These are phyloP conservation scores for Apoda limacodes DNA, from an alignment of 2,888 invertebrate genomes.

Conservation along the genomic window DNA sequence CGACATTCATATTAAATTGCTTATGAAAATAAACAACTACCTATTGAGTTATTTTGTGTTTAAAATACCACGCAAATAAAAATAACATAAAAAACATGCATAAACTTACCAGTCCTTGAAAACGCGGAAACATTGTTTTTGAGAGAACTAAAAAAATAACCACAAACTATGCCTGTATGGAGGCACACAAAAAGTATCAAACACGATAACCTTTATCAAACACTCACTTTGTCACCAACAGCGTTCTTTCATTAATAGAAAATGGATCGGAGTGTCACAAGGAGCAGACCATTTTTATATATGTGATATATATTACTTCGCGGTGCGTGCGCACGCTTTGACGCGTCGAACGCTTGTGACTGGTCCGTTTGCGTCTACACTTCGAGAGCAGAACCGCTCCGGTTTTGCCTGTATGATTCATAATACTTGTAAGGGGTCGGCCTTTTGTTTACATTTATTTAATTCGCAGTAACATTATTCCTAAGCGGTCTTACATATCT, in stretches of 20 bases:
- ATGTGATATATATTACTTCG: constrained; percentile 18
- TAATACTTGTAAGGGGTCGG: too few species aligned
- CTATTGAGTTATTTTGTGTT: too few species aligned
- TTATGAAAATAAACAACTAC: neutral
- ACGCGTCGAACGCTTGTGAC: constrained; percentile 34
- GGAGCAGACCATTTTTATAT: constrained; percentile 19
- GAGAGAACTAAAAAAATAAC: too few species aligned
- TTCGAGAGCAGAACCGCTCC: too few species aligned
- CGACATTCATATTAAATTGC: too few species aligned
- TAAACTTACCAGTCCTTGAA: constrained; percentile 60
- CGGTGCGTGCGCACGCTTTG: constrained; percentile 42
- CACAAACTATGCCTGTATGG: too few species aligned
- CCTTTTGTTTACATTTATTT: too few species aligned
- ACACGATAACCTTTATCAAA: constrained; percentile 32
- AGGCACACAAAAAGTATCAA: too few species aligned
- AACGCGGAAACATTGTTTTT: constrained; percentile 56
- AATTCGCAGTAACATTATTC: too few species aligned
- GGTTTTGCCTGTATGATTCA: too few species aligned
- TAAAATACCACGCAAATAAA: neutral
- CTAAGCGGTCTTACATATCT: too few species aligned
- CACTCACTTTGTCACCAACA: constrained; percentile 25
- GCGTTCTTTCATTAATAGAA: constrained; percentile 27
- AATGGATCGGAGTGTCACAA: constrained; percentile 25
- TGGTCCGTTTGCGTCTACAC: constrained; percentile 18
- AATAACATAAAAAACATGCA: constrained; percentile 4